Percentiles rank a stretch among this genome's conserved stretches.
These are phyloP conservation scores for Gobius niger DNA, from an alignment of 2,113 vertebrate genomes.

Conservation along the genomic window DNA sequence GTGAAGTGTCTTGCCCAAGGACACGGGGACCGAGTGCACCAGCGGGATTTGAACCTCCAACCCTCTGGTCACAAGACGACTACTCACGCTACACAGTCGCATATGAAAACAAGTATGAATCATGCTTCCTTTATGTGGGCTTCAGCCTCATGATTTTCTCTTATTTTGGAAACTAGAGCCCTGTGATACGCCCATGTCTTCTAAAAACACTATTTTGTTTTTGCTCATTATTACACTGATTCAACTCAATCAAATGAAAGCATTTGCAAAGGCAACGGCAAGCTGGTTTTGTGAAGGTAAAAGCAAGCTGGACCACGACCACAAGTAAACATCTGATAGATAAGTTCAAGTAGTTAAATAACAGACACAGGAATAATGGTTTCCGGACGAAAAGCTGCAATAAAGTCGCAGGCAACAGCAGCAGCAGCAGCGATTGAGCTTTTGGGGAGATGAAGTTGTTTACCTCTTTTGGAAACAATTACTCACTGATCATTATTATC, in stretches of 20 bases:
- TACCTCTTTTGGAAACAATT: slow-evolving; percentile 9
- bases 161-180: neutral
- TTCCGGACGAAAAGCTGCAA: neutral
- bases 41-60: too few species aligned
- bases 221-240: neutral
- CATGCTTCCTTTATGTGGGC: too few species aligned
- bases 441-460: slow-evolving; percentile 12
- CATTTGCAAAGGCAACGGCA: neutral
- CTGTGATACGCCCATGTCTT: neutral
- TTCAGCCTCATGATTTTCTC: too few species aligned
- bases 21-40: too few species aligned
- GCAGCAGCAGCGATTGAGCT: neutral
- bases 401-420: neutral
- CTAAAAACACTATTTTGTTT: neutral
- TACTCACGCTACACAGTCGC: too few species aligned
- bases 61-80: too few species aligned
- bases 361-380: neutral
- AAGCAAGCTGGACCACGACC: too few species aligned
- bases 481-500: slow-evolving; percentile 15
- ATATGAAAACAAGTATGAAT: too few species aligned
- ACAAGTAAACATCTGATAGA: slow-evolving; percentile 1
- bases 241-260: neutral
- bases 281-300: neutral
- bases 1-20: too few species aligned
- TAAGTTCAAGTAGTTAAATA: slow-evolving; percentile 1